Evolutionary conservation across 2,797 vertebrate species (phyloP).

Genomic region (Cossypha heuglini): DNA sequence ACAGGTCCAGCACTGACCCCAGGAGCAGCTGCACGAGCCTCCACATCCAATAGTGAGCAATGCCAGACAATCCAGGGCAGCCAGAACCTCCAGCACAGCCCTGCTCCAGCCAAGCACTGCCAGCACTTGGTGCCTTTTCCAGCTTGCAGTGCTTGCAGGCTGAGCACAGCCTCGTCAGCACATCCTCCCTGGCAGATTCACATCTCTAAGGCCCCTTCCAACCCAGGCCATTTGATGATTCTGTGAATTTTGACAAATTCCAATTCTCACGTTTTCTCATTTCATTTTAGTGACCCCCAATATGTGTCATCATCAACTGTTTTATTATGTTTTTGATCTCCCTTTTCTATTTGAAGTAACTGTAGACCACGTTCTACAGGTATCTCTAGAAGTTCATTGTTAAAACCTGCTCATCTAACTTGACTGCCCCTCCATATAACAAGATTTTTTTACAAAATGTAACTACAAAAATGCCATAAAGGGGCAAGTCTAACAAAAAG

Average conservation of each 20-base stretch:
- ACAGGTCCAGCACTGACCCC: rapidly evolving
- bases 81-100: not conserved
- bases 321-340: not conserved
- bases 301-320: not conserved
- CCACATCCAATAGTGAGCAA: not conserved
- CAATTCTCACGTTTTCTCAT: not conserved
- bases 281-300: not conserved
- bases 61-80: not conserved
- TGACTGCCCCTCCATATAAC: not conserved
- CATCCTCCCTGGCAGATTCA: not conserved
- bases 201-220: not conserved
- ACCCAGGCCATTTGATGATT: not conserved
- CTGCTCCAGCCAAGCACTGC: not conserved
- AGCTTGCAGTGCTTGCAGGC: not conserved
- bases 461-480: not conserved
- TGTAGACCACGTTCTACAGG: not conserved
- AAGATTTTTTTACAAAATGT: not conserved
- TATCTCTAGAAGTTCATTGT: not conserved
- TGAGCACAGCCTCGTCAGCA: not conserved
- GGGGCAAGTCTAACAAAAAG: not conserved
- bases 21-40: not conserved
- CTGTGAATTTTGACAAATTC: not conserved
- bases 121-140: not conserved
- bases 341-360: not conserved
- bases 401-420: not conserved